These are phyloP conservation scores for Furcula furcula DNA, from an alignment of 2,888 invertebrate genomes.

Conservation along the genomic window DNA sequence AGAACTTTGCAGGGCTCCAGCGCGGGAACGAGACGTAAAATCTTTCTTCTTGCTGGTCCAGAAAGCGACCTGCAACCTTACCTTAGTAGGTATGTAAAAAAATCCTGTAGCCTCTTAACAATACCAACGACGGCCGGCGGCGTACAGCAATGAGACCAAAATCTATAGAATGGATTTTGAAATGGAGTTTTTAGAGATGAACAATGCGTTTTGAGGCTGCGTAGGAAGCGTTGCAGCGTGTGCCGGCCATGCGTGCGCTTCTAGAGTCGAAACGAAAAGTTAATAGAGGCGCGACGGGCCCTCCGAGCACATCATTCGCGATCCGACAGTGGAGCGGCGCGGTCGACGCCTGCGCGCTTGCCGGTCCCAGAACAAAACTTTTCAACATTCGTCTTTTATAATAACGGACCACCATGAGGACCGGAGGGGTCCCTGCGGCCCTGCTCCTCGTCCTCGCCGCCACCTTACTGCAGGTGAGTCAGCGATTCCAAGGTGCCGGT, in stretches of 20 bases:
- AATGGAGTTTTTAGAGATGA: slow-evolving; percentile 12
- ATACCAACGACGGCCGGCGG: slow-evolving; percentile 2
- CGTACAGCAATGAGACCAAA: neutral
- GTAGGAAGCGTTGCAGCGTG: slow-evolving; percentile 33
- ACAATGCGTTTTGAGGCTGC: slow-evolving; percentile 41
- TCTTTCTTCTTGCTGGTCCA: slow-evolving; percentile 15
- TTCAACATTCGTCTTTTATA: slow-evolving; percentile 42
- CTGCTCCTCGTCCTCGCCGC: slow-evolving; percentile 48
- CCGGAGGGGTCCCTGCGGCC: slow-evolving; percentile 47
- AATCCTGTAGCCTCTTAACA: slow-evolving; percentile 4
- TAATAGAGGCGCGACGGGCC: slow-evolving; percentile 29
- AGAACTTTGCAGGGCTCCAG: slow-evolving; percentile 63
- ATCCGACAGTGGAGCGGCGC: slow-evolving; percentile 62
- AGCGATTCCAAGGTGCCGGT: slow-evolving; percentile 10
- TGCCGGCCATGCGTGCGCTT: slow-evolving; percentile 25
- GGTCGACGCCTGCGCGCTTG: slow-evolving; percentile 57
- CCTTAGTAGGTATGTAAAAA: slow-evolving; percentile 18
- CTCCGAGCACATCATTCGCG: slow-evolving; percentile 54
- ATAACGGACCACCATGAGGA: slow-evolving; percentile 54
- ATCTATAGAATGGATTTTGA: neutral
- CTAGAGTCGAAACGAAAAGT: slow-evolving; percentile 42
- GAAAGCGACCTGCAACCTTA: slow-evolving; percentile 11
- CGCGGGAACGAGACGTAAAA: slow-evolving; percentile 31
- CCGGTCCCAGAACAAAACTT: slow-evolving; percentile 49
- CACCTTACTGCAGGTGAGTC: slow-evolving; percentile 41